Conservation (phyloP, 2,113 vertebrate genomes). For the Heterocephalus glaber region DNA sequence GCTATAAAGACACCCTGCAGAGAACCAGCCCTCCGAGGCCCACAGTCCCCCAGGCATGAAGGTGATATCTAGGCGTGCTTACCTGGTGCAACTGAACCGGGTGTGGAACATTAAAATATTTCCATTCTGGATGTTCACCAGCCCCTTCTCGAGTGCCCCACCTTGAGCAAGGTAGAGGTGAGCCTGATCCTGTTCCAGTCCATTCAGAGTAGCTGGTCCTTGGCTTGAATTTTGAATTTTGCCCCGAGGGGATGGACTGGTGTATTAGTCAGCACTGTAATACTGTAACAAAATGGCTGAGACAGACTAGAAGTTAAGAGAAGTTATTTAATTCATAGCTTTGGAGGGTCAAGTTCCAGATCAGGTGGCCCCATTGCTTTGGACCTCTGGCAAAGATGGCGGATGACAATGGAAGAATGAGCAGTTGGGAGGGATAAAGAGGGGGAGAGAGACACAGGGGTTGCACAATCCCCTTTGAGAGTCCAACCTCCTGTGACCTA, state of each 20-base stretch:
- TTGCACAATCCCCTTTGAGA: background rate
- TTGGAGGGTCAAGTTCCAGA: background rate
- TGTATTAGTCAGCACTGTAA: background rate
- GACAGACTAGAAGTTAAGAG: background rate
- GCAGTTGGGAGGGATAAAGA: background rate
- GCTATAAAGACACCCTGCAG: background rate
- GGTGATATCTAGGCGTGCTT: background rate
- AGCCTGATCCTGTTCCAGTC: background rate
- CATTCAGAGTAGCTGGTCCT: background rate
- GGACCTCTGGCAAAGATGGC: background rate
- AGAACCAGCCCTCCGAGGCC: background rate
- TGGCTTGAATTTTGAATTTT: background rate
- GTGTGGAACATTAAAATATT: background rate
- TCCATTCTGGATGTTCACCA: background rate
- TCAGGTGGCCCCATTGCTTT: no score
- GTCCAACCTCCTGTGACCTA: background rate
- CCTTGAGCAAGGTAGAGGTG: rapidly evolving
- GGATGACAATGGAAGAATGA: background rate
- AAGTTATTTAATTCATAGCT: background rate
- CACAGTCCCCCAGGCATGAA: background rate
- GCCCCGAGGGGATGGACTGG: background rate
- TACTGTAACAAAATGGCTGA: background rate
- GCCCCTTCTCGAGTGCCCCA: background rate
- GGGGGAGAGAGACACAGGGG: background rate
- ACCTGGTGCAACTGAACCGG: background rate